Evolutionary conservation across 2,888 invertebrate genomes (phyloP).

Genomic region (Cheiracanthium punctorium): DNA sequence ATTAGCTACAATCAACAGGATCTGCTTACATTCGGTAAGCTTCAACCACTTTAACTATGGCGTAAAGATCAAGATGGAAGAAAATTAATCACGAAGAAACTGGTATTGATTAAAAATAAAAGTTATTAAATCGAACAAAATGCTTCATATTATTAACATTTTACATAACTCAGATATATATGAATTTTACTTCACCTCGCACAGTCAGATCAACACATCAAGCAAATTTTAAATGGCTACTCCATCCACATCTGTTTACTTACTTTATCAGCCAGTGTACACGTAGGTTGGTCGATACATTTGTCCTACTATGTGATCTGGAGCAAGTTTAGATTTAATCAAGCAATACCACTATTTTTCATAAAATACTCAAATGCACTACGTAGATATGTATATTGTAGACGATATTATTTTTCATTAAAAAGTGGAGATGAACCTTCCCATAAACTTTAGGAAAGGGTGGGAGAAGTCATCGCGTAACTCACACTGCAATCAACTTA

Average conservation of each 20-base stretch:
- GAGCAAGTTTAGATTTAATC: slow-evolving; percentile 26
- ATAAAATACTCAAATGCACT: slow-evolving; percentile 41
- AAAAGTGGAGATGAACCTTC: slow-evolving; percentile 52
- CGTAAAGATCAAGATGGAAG: background rate
- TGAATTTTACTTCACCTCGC: too few species aligned
- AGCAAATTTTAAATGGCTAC: slow-evolving; percentile 67
- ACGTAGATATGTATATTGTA: slow-evolving; percentile 52
- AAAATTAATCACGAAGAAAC: too few species aligned
- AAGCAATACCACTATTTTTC: slow-evolving; percentile 24
- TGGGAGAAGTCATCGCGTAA: slow-evolving; percentile 53
- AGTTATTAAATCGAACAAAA: too few species aligned
- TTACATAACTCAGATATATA: too few species aligned
- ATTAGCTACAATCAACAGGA: background rate
- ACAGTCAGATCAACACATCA: slow-evolving; percentile 41
- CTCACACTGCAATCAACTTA: slow-evolving; percentile 30
- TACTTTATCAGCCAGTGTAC: slow-evolving; percentile 70
- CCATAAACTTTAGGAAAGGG: slow-evolving; percentile 57
- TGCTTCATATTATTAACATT: too few species aligned
- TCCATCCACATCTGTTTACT: slow-evolving; percentile 70
- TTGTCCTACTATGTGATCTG: slow-evolving; percentile 36
- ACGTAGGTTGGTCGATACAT: slow-evolving; percentile 70
- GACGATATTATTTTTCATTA: slow-evolving; percentile 42
- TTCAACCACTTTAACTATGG: background rate
- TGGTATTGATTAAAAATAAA: too few species aligned
- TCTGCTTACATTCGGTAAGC: background rate